Evolutionary conservation across 2,797 vertebrate species (phyloP).

Genomic region (Oryzias dopingdopingensis): DNA sequence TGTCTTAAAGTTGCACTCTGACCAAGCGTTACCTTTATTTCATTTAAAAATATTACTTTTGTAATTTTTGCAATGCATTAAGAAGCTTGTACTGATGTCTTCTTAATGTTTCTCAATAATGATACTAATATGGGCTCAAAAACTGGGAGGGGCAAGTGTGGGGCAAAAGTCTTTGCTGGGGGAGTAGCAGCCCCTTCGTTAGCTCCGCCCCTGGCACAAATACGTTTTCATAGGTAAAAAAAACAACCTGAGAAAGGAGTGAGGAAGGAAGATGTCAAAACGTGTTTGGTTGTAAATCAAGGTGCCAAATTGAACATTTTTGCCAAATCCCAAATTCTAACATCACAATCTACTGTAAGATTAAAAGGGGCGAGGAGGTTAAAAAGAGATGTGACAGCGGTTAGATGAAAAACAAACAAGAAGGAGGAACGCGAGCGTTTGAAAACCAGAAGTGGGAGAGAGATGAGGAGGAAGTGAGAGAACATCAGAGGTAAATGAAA

Average conservation of each 20-base stretch:
- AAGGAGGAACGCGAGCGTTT: neutral
- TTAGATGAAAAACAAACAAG: slow-evolving; percentile 15
- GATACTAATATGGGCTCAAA: no score
- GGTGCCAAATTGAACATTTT: no score
- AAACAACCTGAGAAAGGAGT: slow-evolving; percentile 1
- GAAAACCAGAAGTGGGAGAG: slow-evolving; percentile 18
- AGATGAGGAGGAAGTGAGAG: neutral
- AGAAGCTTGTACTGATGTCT: no score
- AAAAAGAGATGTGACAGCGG: neutral
- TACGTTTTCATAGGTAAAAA: slow-evolving; percentile 60
- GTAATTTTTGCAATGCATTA: no score
- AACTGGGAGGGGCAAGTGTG: no score
- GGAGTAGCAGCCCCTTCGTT: no score
- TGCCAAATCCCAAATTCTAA: slow-evolving; percentile 65
- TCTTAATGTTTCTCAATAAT: no score
- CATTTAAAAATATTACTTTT: no score
- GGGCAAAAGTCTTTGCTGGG: no score
- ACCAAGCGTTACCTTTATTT: no score
- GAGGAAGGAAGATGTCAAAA: slow-evolving; percentile 48
- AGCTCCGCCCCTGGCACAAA: slow-evolving; percentile 27
- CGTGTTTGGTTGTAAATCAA: slow-evolving; percentile 50
- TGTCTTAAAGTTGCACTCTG: no score
- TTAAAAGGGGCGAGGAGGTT: no score
- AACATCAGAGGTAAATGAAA: slow-evolving; percentile 67
- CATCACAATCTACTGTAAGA: slow-evolving; percentile 50